Evolutionary conservation across 2,113 vertebrate genomes (phyloP), one percentile per base, ranked within the genome.

Genomic region (Platysternon megacephalum): DNA sequence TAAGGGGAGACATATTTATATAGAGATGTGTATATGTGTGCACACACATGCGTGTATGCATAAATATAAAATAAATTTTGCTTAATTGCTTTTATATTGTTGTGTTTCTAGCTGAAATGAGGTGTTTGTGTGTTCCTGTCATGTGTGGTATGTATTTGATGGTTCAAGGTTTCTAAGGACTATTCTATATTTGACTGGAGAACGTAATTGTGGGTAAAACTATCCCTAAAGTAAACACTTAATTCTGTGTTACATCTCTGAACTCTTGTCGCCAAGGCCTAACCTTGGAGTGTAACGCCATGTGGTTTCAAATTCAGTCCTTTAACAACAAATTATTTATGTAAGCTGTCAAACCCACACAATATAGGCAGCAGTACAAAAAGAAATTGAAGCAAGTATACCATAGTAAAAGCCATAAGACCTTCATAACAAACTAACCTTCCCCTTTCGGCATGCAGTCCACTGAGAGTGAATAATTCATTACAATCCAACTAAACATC

Each of bases 381-480:
- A 89, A 85, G 88, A 88, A 95, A 72, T n/a, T 12, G 42, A 90
- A 92, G 19, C 11, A 48, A 82, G 56, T 85, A 89, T 87, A 68
- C 79, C 42, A 42, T 76, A 90, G 82, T 24, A 58, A 96, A 48
- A 95, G 88, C 80, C 76, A 56, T 86, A 68, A 94, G 76, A 26
- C 35, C 96, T 78, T 88, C 85, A 74, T 81, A 92, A 91, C 55
- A 91, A 55, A 68, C 85, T 78, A 55, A n/a, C 68, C 49, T 97
- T 97, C 91, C 12, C n/a, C 78, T 89, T 87, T 95, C 82, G 94
- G 22, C 79, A 61, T 95, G 87, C 87, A 96, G 49, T 84, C 52
- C 74, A 56, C 5, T 90, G 87, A 91, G 61, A 91, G 82, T 94
- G 93, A 97, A 87, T 97, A 97, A 96, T 97, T 98, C 97, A 96